Conservation (phyloP, 2,888 invertebrate genomes). For the Pandemis corylana region DNA sequence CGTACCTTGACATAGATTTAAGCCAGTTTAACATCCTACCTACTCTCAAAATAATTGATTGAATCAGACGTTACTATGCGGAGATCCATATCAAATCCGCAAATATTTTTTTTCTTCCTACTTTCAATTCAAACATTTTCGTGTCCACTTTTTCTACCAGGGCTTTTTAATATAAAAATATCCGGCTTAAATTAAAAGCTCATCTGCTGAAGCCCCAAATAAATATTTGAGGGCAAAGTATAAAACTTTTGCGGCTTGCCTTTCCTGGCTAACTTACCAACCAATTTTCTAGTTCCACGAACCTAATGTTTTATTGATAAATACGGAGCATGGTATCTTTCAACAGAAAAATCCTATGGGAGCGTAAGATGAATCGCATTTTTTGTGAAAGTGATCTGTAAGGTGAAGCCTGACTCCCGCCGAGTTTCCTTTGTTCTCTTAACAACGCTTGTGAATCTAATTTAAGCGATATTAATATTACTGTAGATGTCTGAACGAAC, state of each 20-base stretch:
- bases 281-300: constrained; percentile 36
- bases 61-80: no score
- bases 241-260: constrained; percentile 28
- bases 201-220: constrained; percentile 34
- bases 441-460: constrained; percentile 21
- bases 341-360: constrained; percentile 23
- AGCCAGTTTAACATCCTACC: no score
- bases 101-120: background rate
- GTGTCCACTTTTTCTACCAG: background rate
- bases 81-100: no score
- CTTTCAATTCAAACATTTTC: background rate
- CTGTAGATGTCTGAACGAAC: background rate
- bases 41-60: no score
- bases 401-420: constrained; percentile 5
- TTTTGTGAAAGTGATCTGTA: constrained; percentile 26
- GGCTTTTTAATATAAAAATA: background rate
- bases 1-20: no score
- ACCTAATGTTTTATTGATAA: constrained; percentile 39
- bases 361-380: constrained; percentile 18
- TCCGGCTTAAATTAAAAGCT: constrained; percentile 20
- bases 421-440: constrained; percentile 33
- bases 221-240: constrained; percentile 31
- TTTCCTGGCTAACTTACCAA: constrained; percentile 30
- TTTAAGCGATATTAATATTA: constrained; percentile 29
- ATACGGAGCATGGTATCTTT: constrained; percentile 22